These are phyloP conservation scores for Sibirionetta formosa DNA, from an alignment of 2,797 vertebrate species.

Conservation along the genomic window DNA sequence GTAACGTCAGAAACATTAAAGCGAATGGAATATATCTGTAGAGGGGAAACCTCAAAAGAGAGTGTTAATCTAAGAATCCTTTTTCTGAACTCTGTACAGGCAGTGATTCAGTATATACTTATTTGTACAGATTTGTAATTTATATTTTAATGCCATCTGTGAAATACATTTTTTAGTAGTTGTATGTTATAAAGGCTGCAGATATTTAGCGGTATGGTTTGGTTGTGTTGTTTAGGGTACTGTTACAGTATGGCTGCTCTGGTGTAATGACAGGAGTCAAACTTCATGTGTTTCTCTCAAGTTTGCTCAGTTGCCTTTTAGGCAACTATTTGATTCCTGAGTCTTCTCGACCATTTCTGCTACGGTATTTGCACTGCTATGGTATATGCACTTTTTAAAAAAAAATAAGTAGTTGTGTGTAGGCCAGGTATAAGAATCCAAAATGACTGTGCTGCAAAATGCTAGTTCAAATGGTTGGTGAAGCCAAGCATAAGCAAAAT, in stretches of 20 bases:
- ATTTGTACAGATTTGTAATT: not conserved
- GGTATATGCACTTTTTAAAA: not conserved
- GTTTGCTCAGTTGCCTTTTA: conserved; percentile 15
- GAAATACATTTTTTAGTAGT: not conserved
- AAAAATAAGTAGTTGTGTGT: not conserved
- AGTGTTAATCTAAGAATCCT: not conserved
- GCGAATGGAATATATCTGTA: not conserved
- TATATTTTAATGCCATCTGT: not conserved
- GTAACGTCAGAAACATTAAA: not conserved
- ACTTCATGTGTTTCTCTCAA: not conserved
- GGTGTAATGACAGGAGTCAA: not conserved
- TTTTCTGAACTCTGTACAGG: not conserved
- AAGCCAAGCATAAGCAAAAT: conserved; percentile 86
- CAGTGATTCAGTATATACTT: not conserved
- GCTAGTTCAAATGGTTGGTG: conserved; percentile 83
- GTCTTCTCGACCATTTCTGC: not conserved
- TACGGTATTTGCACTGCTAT: not conserved
- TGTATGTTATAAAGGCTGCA: not conserved
- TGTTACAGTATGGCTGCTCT: not conserved
- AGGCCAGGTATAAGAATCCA: conserved; percentile 76
- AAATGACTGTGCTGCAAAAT: conserved; percentile 63
- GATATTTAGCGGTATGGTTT: not conserved
- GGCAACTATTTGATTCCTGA: not conserved
- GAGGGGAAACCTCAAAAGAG: not conserved
- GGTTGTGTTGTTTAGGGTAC: not conserved